Percentiles rank a stretch among this genome's conserved stretches.
Evolutionary conservation across 1,140 invertebrate species (phyloP).

Genomic region (Rhysida immarginata): DNA sequence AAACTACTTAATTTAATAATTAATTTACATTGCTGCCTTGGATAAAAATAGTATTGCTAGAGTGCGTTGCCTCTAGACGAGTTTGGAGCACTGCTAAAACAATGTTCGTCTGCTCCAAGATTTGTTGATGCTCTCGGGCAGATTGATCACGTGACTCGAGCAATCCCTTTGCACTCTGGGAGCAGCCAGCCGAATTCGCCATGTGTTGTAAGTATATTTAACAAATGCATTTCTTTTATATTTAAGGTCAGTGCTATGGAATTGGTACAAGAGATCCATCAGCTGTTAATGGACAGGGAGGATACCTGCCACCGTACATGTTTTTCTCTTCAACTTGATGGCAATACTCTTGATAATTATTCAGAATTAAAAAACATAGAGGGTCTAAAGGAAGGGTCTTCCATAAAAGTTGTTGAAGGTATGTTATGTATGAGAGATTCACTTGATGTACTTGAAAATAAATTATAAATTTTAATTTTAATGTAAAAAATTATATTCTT

Average conservation of each 20-base stretch:
- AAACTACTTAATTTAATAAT: too few species aligned
- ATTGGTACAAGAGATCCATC: constrained; percentile 96
- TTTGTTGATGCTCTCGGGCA: neutral
- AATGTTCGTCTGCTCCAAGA: neutral
- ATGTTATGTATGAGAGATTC: neutral
- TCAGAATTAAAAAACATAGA: constrained; percentile 93
- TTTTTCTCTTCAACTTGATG: constrained; percentile 89
- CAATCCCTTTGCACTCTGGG: neutral
- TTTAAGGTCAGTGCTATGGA: constrained; percentile 87
- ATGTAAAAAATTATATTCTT: neutral
- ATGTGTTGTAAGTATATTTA: too few species aligned
- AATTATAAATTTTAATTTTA: constrained; percentile 6
- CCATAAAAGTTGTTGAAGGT: constrained; percentile 65
- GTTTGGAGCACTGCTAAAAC: neutral
- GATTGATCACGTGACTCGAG: too few species aligned
- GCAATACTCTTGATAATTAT: constrained; percentile 89
- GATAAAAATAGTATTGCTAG: too few species aligned
- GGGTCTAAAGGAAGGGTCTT: constrained; percentile 81
- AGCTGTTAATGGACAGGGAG: constrained; percentile 91
- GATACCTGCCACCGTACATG: constrained; percentile 96
- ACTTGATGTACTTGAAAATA: neutral
- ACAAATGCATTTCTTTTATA: neutral
- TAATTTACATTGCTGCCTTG: too few species aligned
- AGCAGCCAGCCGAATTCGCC: neutral
- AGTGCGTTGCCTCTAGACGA: neutral